Base-by-base conservation (phyloP, 1,140 invertebrate species). In the Trichoplusia ni region DNA sequence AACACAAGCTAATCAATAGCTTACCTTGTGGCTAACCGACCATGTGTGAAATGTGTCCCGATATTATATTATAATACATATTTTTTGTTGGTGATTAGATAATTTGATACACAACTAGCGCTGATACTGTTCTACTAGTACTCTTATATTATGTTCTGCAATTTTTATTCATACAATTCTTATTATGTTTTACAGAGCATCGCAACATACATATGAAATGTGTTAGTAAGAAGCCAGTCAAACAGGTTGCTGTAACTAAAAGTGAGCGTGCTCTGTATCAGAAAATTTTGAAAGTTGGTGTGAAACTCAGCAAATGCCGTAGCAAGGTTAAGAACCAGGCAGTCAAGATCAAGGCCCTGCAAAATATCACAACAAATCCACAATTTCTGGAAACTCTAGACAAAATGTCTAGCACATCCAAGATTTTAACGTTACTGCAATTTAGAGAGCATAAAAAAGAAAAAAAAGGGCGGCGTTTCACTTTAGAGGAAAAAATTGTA, bases 301-400 rank as follows among this genome's bases (percentile, higher is more conserved):
- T 42, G 14, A 42, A 42, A 42, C 38, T 42, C 16, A 42, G 38
- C 14, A 42, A 42, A 21, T 42, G 38, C 38, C 44, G 21, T 11
- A 46, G 4, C 44, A 46, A 46, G 25, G 25, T 27, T 6, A 46
- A 29, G 27, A 46, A 46, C 3, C 44, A 46, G 44, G 44, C 44
- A 29, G 27, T 25, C 9, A 46, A 46, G 25, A 25, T 46, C 8
- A 46, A 46, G 44, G 21, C 44, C 11, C 13, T 46, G 23, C 44
- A 29, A 46, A 46, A 46, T 46, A 14, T 46, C 8, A 46, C 23
- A 4, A 46, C 44, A 9, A 46, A 46, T 14, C 44, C 44, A 9
- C 44, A 46, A 23, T 46, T 46, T 46, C 27, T 46, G 25, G 19
- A 46, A 46, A 46, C 44, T 11, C 18, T 46, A 6, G 25, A 46